Evolutionary conservation across 2,113 vertebrate species (phyloP).

Genomic region (Mohoua ochrocephala): DNA sequence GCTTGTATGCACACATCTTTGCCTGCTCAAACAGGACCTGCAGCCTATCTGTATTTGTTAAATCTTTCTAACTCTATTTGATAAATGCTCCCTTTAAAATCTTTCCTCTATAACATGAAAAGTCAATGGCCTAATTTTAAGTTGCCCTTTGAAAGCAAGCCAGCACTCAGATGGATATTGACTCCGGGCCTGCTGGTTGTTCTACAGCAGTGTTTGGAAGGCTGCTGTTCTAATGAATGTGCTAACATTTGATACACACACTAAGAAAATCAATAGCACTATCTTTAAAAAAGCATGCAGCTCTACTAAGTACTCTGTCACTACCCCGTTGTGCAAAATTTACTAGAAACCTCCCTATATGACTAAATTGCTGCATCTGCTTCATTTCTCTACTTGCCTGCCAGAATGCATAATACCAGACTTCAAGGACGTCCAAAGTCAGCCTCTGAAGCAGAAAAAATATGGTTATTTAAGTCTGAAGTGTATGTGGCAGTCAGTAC

Average conservation of each 20-base stretch:
- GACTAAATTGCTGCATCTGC: constrained; percentile 11
- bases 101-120: constrained; percentile 31
- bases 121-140: constrained; percentile 57
- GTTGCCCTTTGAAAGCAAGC: constrained; percentile 30
- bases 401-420: neutral
- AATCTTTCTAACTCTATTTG: constrained; percentile 3
- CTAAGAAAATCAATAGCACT: constrained; percentile 53
- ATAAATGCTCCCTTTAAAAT: constrained; percentile 44
- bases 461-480: neutral
- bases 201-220: constrained; percentile 38
- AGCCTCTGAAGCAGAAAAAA: neutral
- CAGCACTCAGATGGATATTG: constrained; percentile 39
- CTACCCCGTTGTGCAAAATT: neutral
- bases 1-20: neutral
- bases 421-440: constrained; percentile 42
- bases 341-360: constrained; percentile 36
- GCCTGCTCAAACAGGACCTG: neutral
- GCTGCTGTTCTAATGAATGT: constrained; percentile 53
- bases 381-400: constrained; percentile 17
- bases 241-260: constrained; percentile 50
- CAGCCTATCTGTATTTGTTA: neutral
- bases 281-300: constrained; percentile 46
- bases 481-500: neutral
- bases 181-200: constrained; percentile 23
- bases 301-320: constrained; percentile 30